Conservation (phyloP, 2,888 invertebrate genomes). For the Melanostoma scalare region DNA sequence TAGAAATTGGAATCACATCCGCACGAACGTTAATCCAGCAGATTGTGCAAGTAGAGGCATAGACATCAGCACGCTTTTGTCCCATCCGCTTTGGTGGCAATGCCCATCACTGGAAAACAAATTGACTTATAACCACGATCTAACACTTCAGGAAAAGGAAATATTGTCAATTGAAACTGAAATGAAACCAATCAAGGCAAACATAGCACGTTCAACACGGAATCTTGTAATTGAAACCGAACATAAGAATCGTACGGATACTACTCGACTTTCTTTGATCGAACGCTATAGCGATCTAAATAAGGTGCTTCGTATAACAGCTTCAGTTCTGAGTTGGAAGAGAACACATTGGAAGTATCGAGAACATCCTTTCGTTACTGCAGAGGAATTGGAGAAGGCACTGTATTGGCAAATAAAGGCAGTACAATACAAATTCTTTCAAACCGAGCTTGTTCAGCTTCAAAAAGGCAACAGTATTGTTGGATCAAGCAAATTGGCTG, state of each 20-base stretch:
- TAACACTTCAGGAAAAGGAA: conserved; percentile 11
- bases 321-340: conserved; percentile 21
- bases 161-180: conserved; percentile 4
- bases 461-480: conserved; percentile 16
- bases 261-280: conserved; percentile 8
- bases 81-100: conserved; percentile 29
- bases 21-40: conserved; percentile 27
- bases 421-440: conserved; percentile 28
- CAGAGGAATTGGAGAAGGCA: conserved; percentile 34
- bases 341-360: conserved; percentile 22
- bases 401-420: conserved; percentile 31
- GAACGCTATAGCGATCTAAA: conserved; percentile 13
- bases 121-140: neutral
- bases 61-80: neutral
- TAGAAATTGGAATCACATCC: conserved; percentile 24
- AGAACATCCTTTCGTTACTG: conserved; percentile 14
- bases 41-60: conserved; percentile 42
- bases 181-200: conserved; percentile 23
- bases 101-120: neutral
- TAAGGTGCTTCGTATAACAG: conserved; percentile 19
- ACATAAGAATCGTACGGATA: neutral
- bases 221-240: conserved; percentile 8
- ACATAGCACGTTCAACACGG: neutral
- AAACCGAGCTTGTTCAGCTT: conserved; percentile 23
- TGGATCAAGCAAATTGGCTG: conserved; percentile 12